Evolutionary conservation across 2,113 vertebrate species (phyloP), one percentile per base, ranked within the genome.

Genomic region (Guaruba guarouba): DNA sequence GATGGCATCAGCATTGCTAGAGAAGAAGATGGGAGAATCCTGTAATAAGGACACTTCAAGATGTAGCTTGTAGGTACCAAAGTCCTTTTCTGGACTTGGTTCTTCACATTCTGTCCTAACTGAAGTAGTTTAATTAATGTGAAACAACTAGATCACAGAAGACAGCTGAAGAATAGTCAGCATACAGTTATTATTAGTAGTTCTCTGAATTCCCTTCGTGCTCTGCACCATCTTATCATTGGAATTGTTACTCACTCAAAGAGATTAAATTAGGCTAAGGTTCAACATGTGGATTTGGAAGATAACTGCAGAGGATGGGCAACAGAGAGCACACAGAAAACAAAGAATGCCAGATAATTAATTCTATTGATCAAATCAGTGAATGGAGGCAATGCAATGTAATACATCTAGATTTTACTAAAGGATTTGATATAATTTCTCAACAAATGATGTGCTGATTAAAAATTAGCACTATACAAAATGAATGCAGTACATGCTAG

Each of bases 401-500:
- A 93, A 81, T 96, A 76, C 28, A 69, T 95, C 89, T 46, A 92
- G 68, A 92, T 95, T 93, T 93, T 88, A 83, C 76, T 81, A 48
- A 92, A 90, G 52, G 51, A 61, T 81, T 95, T 83, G 46, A 71
- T 92, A 55, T 90, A 68, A 90, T 96, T 94, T 88, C 84, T 88
- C 55, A 74, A 64, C 79, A 80, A 95, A 94, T 95, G 46, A 92
- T 88, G 62, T 62, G 74, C 51, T 97, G 96, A 95, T 96, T 96
- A 92, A 95, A 95, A 96, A 96, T 95, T 93, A 95, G 90, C 68
- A 48, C 85, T 88, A 96, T 96, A 92, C 61, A 96, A 93, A 96
- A 93, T 96, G 70, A 96, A 91, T 67, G 71, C 75, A 70, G 59
- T 82, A 86, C 51, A 76, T 93, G 71, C 46, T 80, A 86, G 77